A percentile compares a stretch with the other conserved stretches of the same genome.
These are phyloP conservation scores for Drosophila sproati DNA, from an alignment of 1,140 invertebrate genomes.

Conservation along the genomic window DNA sequence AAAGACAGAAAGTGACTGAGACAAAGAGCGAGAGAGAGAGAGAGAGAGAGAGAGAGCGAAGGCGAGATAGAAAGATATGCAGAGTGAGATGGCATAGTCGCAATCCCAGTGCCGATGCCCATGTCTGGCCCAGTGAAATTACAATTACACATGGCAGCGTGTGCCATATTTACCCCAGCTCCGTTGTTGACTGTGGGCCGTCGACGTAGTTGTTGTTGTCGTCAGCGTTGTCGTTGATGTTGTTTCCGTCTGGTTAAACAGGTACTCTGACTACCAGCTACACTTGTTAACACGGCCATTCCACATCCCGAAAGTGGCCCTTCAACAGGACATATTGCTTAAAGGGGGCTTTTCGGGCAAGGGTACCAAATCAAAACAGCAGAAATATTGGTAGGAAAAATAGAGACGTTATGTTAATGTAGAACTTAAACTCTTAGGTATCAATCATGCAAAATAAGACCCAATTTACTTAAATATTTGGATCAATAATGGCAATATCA, in stretches of 20 bases:
- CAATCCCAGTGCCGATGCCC: conserved; percentile 14
- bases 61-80: background rate
- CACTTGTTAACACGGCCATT: conserved; percentile 72
- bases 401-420: too few species aligned
- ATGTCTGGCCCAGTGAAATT: conserved; percentile 69
- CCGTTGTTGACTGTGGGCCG: conserved; percentile 36
- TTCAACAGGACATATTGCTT: conserved; percentile 5
- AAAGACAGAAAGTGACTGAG: conserved; percentile 1
- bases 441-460: too few species aligned
- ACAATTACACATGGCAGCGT: conserved; percentile 78
- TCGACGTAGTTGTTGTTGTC: conserved; percentile 28
- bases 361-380: too few species aligned
- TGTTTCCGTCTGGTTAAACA: conserved; percentile 75
- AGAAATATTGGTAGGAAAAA: background rate
- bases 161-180: conserved; percentile 73
- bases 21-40: conserved; percentile 31
- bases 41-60: conserved; percentile 3
- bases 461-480: too few species aligned
- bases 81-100: conserved; percentile 5
- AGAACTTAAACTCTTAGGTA: too few species aligned
- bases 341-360: background rate
- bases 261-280: conserved; percentile 73
- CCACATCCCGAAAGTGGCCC: conserved; percentile 49
- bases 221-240: conserved; percentile 50
- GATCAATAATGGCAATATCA: too few species aligned